Evolutionary conservation across 1,140 invertebrate species (phyloP).

Genomic region (Tetramorium alpestre): DNA sequence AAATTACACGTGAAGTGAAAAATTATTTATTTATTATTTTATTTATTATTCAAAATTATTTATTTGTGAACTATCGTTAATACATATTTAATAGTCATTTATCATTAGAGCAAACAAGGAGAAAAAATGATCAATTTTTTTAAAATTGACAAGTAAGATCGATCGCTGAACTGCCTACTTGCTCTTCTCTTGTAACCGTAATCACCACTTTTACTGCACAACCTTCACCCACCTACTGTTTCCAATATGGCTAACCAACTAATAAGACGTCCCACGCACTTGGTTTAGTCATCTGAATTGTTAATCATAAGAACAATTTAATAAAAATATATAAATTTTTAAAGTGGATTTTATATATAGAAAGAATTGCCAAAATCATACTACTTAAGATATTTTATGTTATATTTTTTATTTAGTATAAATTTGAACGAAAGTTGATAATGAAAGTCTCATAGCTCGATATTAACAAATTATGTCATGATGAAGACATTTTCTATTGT

Average conservation of each 20-base stretch:
- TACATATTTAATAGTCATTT: slow-evolving; percentile 15
- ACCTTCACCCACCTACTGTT: slow-evolving; percentile 16
- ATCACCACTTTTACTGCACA: slow-evolving; percentile 44
- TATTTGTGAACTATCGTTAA: background rate
- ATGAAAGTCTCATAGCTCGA: no score
- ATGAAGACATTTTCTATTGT: no score
- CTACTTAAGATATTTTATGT: no score
- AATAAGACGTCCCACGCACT: slow-evolving; percentile 2
- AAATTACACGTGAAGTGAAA: background rate
- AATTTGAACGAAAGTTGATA: no score
- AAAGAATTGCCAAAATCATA: no score
- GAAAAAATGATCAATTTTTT: slow-evolving; percentile 38
- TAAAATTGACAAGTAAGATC: slow-evolving; percentile 14
- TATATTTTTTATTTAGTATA: no score
- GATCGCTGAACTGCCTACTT: background rate
- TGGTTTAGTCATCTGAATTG: background rate
- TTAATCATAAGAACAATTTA: background rate
- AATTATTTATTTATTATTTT: no score
- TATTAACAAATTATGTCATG: no score
- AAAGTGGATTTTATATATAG: background rate
- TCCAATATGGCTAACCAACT: background rate
- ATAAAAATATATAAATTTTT: background rate
- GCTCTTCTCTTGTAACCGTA: slow-evolving; percentile 24
- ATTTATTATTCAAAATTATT: background rate
- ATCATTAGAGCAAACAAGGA: background rate